Evolutionary conservation across 2,797 vertebrate species (phyloP).

Genomic region (Eupleurogrammus muticus): DNA sequence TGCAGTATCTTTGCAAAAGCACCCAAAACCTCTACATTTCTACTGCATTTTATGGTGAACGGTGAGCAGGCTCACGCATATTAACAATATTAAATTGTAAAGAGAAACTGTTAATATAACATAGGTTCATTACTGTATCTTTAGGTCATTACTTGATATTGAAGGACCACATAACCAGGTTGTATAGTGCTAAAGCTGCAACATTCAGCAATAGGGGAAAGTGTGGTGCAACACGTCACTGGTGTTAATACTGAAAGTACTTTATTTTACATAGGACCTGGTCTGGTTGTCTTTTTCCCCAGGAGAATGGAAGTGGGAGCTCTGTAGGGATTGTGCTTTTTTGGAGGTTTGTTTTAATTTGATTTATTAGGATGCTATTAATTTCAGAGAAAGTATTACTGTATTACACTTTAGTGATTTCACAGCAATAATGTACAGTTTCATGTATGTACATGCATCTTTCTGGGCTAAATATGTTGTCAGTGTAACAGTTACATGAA

Average conservation of each 20-base stretch:
- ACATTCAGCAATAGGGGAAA: slow-evolving; percentile 32
- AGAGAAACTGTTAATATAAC: background rate
- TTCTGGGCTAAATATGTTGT: slow-evolving; percentile 11
- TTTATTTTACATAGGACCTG: slow-evolving; percentile 14
- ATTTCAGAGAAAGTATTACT: slow-evolving; percentile 23
- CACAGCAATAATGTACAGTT: slow-evolving; percentile 45
- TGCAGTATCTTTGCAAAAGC: slow-evolving; percentile 17
- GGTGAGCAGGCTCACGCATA: slow-evolving; percentile 72
- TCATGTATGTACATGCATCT: slow-evolving; percentile 34
- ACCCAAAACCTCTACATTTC: slow-evolving; percentile 43
- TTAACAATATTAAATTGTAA: slow-evolving; percentile 21
- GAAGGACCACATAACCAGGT: slow-evolving; percentile 27
- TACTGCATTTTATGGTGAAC: slow-evolving; percentile 24
- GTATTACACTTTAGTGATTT: slow-evolving; percentile 36
- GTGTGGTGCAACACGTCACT: slow-evolving; percentile 36
- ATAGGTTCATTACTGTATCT: slow-evolving; percentile 21
- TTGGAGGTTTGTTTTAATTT: slow-evolving; percentile 8
- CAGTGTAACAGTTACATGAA: background rate
- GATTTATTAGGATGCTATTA: slow-evolving; percentile 1
- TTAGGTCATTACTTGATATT: slow-evolving; percentile 31
- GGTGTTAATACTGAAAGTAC: slow-evolving; percentile 40
- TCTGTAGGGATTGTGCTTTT: slow-evolving; percentile 26
- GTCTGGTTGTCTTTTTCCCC: slow-evolving; percentile 6
- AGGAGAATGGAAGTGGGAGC: slow-evolving; percentile 21
- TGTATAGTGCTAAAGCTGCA: slow-evolving; percentile 3